Base-by-base conservation (phyloP, 2,797 vertebrate genomes). In the Syndactyla subalaris region DNA sequence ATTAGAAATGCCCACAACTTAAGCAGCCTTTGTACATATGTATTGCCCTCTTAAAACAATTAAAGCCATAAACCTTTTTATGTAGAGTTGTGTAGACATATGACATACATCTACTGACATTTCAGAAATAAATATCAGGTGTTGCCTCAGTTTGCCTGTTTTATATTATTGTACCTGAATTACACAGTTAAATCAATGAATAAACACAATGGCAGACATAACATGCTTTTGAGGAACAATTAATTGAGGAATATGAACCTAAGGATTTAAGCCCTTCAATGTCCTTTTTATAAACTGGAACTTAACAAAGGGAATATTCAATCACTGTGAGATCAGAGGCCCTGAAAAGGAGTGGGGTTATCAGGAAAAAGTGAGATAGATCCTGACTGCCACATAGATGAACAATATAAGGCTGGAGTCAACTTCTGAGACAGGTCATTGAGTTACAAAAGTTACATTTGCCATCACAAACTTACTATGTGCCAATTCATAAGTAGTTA, bases 101-200 rank as follows among this genome's bases (percentile, higher is more conserved):
- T 15, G 19, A 59, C 49, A 65, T 30, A 72, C 1, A n/a, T 30
- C 32, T 87, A 65, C 18, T 55, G n/a, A 59, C 70, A 45, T 83
- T 71, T 70, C 36, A 88, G 74, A 89, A 91, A 68, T 38, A 78
- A 92, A 32, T 68, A 90, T n/a, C 34, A 72, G 21, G 7, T 73
- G 55, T 51, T 6, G 3, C 36, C 67, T 89, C 43, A 38, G 20
- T 94, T 81, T 89, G 24, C 27, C 43, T 39, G 4, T 18, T 87
- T 55, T 41, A 12, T 79, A 10, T 63, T 73, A 51, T 51, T 76
- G 22, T 48, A 82, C 51, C 36, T 72, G 63, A 73, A 66, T 79
- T 51, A 73, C 26, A 62, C n/a, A 41, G n/a, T 71, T 83, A 74
- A 83, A 88, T 62, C 1, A 7, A n/a, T 58, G 10, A 72, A 85